These are phyloP conservation scores for Alcedo quadribrachys DNA, from an alignment of 2,797 vertebrate genomes.

Conservation along the genomic window DNA sequence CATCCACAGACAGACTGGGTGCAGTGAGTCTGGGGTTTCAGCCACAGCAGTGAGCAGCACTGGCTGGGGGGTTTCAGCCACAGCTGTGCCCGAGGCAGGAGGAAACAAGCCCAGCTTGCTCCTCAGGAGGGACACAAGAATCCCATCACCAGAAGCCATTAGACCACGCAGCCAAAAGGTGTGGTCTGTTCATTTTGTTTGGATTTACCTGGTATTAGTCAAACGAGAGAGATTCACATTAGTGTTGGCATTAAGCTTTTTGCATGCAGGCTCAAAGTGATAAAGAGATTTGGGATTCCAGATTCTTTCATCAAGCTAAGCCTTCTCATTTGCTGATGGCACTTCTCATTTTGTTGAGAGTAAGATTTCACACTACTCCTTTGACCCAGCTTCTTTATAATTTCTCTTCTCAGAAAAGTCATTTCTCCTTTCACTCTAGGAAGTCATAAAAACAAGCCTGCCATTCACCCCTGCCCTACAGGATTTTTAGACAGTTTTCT, in stretches of 20 bases:
- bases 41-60: not conserved
- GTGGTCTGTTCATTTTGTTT: not conserved
- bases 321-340: not conserved
- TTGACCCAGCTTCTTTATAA: constrained; percentile 12
- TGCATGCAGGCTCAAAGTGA: not conserved
- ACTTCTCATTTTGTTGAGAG: not conserved
- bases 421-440: not conserved
- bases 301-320: not conserved
- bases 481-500: not conserved
- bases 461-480: not conserved
- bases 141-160: not conserved
- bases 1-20: not conserved
- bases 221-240: fast-evolving
- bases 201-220: not conserved
- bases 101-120: not conserved
- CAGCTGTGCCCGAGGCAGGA: not conserved
- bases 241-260: not conserved
- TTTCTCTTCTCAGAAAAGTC: not conserved
- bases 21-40: not conserved
- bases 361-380: not conserved
- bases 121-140: not conserved
- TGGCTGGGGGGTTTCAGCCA: not conserved
- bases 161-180: not conserved
- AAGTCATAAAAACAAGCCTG: constrained; percentile 9
- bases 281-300: not conserved